Percentiles rank a stretch among this genome's conserved stretches.
Evolutionary conservation across 2,888 invertebrate genomes (phyloP).

Genomic region (Synanthedon vespiformis): DNA sequence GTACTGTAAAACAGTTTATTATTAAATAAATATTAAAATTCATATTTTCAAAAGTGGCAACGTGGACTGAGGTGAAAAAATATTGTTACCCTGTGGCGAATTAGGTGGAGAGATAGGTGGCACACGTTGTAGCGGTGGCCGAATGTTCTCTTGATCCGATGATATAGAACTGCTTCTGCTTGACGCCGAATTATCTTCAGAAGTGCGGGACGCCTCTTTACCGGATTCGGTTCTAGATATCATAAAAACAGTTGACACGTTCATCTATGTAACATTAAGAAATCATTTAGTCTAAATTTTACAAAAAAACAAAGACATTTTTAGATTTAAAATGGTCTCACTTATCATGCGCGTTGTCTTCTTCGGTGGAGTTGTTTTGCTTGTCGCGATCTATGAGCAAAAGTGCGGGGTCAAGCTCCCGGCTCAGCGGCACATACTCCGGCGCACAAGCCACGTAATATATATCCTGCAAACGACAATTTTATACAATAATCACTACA

Average conservation of each 20-base stretch:
- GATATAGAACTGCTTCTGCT: constrained; percentile 62
- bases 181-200: constrained; percentile 52
- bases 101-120: constrained; percentile 57
- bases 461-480: constrained; percentile 36
- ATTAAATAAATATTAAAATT: background rate
- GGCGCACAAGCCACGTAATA: constrained; percentile 66
- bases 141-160: constrained; percentile 57
- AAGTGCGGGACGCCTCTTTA: constrained; percentile 27
- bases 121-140: constrained; percentile 57
- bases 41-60: too few relatives aligned
- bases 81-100: constrained; percentile 47
- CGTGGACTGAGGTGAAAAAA: background rate
- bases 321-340: constrained; percentile 6
- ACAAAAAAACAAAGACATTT: too few relatives aligned
- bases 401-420: constrained; percentile 55
- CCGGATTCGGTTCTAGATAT: background rate
- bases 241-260: too few relatives aligned
- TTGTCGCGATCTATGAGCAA: constrained; percentile 47
- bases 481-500: too few relatives aligned
- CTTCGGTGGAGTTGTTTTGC: constrained; percentile 40
- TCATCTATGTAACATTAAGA: too few relatives aligned
- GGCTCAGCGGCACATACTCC: constrained; percentile 53
- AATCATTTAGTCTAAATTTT: too few relatives aligned
- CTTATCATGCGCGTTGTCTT: constrained; percentile 48
- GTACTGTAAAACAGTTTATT: constrained; percentile 19